Evolutionary conservation across 2,113 vertebrate genomes (phyloP).

Genomic region (Ciconia maguari): DNA sequence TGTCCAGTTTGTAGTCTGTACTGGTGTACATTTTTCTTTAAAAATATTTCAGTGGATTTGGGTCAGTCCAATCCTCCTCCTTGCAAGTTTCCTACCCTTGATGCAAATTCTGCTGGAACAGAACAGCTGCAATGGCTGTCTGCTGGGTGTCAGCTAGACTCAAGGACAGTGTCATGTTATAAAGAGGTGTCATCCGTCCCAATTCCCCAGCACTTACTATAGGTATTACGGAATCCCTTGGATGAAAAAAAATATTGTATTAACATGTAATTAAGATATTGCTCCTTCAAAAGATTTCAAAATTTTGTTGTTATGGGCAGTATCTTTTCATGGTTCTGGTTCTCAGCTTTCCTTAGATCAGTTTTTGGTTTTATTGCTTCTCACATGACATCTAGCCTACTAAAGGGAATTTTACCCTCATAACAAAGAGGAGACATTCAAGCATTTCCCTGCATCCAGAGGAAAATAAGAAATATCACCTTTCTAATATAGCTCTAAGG

Average conservation of each 20-base stretch:
- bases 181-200: background rate
- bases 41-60: rapidly evolving
- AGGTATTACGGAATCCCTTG: background rate
- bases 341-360: background rate
- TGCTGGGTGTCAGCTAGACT: background rate
- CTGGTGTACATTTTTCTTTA: background rate
- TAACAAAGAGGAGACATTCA: background rate
- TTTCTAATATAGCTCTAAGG: background rate
- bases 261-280: background rate
- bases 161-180: no score
- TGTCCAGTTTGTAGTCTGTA: background rate
- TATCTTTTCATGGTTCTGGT: background rate
- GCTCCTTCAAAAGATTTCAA: background rate
- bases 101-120: background rate
- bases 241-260: background rate
- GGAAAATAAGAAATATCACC: background rate
- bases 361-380: background rate
- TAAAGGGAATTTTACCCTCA: background rate
- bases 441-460: background rate
- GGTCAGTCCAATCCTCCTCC: background rate
- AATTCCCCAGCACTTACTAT: background rate
- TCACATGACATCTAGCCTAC: rapidly evolving
- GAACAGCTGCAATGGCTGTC: rapidly evolving
- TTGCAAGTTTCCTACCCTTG: background rate
- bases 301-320: background rate